Percentiles rank a stretch among this genome's conserved stretches.
Conservation (phyloP, 2,888 invertebrate species). For the Isoperla grammatica region DNA sequence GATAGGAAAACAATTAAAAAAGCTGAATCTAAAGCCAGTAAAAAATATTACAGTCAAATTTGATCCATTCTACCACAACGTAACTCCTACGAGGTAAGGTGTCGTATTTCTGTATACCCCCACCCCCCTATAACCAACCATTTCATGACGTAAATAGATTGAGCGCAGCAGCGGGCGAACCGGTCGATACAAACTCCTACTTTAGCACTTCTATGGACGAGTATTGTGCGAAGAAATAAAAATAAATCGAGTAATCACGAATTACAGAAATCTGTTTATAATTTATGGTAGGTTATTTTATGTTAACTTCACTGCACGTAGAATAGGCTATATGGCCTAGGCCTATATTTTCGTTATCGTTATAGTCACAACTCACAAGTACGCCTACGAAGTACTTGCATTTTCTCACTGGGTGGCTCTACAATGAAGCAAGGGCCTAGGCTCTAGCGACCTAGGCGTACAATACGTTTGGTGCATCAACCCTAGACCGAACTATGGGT, state of each 20-base stretch:
- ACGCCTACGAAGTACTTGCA: no score
- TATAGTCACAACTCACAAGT: no score
- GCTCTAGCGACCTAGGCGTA: no score
- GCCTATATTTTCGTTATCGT: no score
- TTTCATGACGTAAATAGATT: slow-evolving; percentile 32
- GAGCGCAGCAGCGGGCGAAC: slow-evolving; percentile 33
- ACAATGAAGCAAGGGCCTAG: no score
- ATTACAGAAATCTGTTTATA: no score
- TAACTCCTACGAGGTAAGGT: slow-evolving; percentile 56
- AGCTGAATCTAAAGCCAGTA: slow-evolving; percentile 71
- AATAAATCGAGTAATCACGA: not conserved
- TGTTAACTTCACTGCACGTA: no score
- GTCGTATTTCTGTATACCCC: not conserved
- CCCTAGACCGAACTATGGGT: no score
- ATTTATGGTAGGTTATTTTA: no score
- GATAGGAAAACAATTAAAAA: slow-evolving; percentile 63
- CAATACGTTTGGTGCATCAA: no score
- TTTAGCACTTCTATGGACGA: slow-evolving; percentile 36
- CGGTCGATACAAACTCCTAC: slow-evolving; percentile 12
- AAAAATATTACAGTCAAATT: slow-evolving; percentile 72
- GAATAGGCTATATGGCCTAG: no score
- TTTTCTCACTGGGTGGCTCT: no score
- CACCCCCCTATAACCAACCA: not conserved
- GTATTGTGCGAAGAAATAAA: slow-evolving; percentile 6
- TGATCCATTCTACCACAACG: slow-evolving; percentile 76